phyloP scores from a whole-genome alignment of 1,140 invertebrate species.

The Tribolium castaneum region DNA sequence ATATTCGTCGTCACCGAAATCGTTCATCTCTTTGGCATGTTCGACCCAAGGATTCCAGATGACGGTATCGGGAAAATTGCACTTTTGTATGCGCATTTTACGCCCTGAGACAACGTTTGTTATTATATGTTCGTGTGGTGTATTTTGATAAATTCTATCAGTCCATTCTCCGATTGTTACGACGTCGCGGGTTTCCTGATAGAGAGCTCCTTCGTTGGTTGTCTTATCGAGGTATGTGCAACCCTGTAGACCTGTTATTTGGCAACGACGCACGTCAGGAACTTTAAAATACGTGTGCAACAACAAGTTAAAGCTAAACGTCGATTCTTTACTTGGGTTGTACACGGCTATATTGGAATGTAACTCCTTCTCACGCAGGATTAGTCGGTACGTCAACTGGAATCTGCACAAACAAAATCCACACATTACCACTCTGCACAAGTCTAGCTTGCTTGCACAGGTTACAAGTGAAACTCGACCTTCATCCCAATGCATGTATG shows the following conservation, averaged over 20 bases:
- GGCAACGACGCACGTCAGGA: slow-evolving; percentile 89
- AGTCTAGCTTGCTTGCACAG: too few species aligned
- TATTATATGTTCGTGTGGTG: slow-evolving; percentile 91
- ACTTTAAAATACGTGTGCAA: slow-evolving; percentile 97
- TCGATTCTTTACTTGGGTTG: slow-evolving; percentile 89
- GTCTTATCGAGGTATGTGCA: slow-evolving; percentile 96
- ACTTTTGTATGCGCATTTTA: slow-evolving; percentile 92
- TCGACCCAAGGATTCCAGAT: slow-evolving; percentile 98
- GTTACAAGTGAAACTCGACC: background rate
- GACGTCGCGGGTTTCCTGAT: slow-evolving; percentile 88
- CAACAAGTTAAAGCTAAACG: slow-evolving; percentile 92
- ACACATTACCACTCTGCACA: background rate
- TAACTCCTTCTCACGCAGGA: slow-evolving; percentile 89
- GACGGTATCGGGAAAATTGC: slow-evolving; percentile 94
- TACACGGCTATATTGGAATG: slow-evolving; percentile 93
- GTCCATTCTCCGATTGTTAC: slow-evolving; percentile 92
- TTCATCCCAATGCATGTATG: background rate
- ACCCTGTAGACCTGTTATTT: slow-evolving; percentile 90
- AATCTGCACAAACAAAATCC: slow-evolving; percentile 69
- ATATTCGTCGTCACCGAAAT: slow-evolving; percentile 96
- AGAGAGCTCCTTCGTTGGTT: slow-evolving; percentile 78
- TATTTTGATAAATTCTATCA: slow-evolving; percentile 93
- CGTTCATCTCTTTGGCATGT: slow-evolving; percentile 89
- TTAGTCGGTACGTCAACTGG: slow-evolving; percentile 86
- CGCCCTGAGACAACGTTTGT: slow-evolving; percentile 91